Evolutionary conservation across 2,797 vertebrate genomes (phyloP), one percentile per base, ranked within the genome.

Genomic region (Paratrypauchen microcephalus): DNA sequence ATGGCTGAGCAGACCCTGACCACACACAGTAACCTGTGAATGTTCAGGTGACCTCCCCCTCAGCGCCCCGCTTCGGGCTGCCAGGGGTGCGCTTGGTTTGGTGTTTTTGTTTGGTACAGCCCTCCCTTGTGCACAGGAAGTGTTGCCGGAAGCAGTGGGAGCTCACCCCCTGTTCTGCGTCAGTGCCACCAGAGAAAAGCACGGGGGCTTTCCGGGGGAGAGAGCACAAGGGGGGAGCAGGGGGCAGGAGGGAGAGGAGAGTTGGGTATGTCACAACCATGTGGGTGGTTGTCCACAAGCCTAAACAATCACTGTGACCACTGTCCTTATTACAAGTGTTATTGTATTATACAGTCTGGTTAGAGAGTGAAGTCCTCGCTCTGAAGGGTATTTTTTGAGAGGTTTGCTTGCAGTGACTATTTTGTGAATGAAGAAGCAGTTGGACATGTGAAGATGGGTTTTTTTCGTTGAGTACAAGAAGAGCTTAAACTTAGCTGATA

Each of bases 81-180:
- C 83, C 79, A 84, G 83, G 86, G 89, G 89, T 90, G 87, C 89
- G 87, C 92, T 92, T 86, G 84, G 89, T 90, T 92, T 83, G 67
- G 73, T 88, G 87, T 92, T 92, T 64, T 92, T 93, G 90, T 93
- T 91, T 93, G 89, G 86, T 87, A 88, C 85, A 89, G 88, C 82
- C 89, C 85, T 91, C 89, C 89, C 88, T 84, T 83, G 78, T 87
- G 84, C 85, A 87, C 81, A 88, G 90, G 92, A 92, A 93, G 93
- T 92, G 93, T 93, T 93, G 92, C 92, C 92, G 92, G 93, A 93
- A 93, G 92, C 91, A 86, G 91, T 89, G 88, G 83, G 84, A 89
- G 87, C 84, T 91, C 91, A 86, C 88, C 92, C 90, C 90, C 88
- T 83, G 91, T 91, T 92, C 90, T 92, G 92, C 91, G 89, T 94